Evolutionary conservation across 2,888 invertebrate genomes (phyloP), one percentile per base, ranked within the genome.

Genomic region (Ophion slaviceki): DNA sequence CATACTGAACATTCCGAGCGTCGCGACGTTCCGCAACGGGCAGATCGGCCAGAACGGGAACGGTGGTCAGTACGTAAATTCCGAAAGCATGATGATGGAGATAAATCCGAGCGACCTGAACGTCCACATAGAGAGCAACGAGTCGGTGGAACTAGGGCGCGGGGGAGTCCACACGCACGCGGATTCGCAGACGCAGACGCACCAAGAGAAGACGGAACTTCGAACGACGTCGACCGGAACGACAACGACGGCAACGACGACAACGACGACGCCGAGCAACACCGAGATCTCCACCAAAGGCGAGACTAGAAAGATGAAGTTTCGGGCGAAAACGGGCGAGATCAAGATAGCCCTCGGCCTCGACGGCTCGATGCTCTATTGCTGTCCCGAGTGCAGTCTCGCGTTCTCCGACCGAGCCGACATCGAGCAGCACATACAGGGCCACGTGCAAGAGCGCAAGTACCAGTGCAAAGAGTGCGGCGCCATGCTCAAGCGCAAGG

Each of bases 381-480:
- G 94, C 86, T 94, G 95, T 89, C 94, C 95, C 5, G 94, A 94
- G 87, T 95, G 95, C 87, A 94, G 94, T 89, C 90, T 94, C 86
- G 94, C 94, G 4, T 94, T 94, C 89, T 91, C 94, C 20, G 94
- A 94, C 87, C 94, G 94, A 88, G 86, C 91, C 45, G 92, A 94
- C 81, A 92, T 95, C 36, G 94, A 95, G 47, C 94, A 94, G 47
- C 95, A 95, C 86, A 91, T 94, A 85, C 94, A 93, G 82, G 90
- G 90, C 68, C 94, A 94, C 76, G 91, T 94, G 85, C 93, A 93
- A 89, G 94, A 94, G 85, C 92, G 95, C 67, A 94, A 95, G 82
- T 95, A 94, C 85, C 94, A 94, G 66, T 95, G 95, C 85, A 95
- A 94, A 83, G 94, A 94, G 84, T 95, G 95, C 82, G 95, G 95